Conservation (phyloP, 2,888 invertebrate genomes). For the Polyploca ridens region DNA sequence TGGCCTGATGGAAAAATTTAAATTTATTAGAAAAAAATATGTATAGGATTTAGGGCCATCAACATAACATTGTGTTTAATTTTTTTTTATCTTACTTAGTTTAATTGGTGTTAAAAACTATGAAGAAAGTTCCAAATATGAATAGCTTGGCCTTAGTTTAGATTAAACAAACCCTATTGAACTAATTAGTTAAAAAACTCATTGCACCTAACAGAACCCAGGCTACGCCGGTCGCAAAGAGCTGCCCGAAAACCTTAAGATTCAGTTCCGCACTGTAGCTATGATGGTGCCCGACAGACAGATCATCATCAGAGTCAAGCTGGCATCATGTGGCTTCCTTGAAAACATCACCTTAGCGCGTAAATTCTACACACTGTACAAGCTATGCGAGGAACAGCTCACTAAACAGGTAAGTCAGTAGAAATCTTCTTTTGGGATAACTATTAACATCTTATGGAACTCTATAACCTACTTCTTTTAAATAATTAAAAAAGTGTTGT, state of each 20-base stretch:
- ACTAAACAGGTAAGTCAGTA: slow-evolving; percentile 92
- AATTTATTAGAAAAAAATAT: too few relatives aligned
- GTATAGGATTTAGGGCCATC: too few relatives aligned
- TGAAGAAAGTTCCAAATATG: too few relatives aligned
- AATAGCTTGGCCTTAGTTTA: too few relatives aligned
- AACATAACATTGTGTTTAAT: too few relatives aligned
- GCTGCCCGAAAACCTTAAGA: slow-evolving; percentile 98
- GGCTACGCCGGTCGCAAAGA: slow-evolving; percentile 98
- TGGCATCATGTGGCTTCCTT: slow-evolving; percentile 97
- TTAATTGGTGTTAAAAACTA: too few relatives aligned
- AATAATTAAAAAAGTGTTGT: too few relatives aligned
- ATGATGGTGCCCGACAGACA: slow-evolving; percentile 99
- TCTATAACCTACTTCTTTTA: not conserved
- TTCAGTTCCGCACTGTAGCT: slow-evolving; percentile 98
- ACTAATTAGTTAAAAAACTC: too few relatives aligned
- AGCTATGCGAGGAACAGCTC: slow-evolving; percentile 98
- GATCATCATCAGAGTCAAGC: slow-evolving; percentile 97
- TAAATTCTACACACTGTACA: slow-evolving; percentile 98
- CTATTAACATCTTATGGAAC: not conserved
- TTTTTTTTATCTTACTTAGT: too few relatives aligned
- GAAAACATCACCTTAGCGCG: slow-evolving; percentile 97
- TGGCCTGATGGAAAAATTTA: too few relatives aligned
- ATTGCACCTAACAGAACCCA: slow-evolving; percentile 89
- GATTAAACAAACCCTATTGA: too few relatives aligned
- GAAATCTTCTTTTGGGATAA: not conserved